Evolutionary conservation across 2,113 vertebrate species (phyloP).

Genomic region (Pelvicachromis taeniatus): DNA sequence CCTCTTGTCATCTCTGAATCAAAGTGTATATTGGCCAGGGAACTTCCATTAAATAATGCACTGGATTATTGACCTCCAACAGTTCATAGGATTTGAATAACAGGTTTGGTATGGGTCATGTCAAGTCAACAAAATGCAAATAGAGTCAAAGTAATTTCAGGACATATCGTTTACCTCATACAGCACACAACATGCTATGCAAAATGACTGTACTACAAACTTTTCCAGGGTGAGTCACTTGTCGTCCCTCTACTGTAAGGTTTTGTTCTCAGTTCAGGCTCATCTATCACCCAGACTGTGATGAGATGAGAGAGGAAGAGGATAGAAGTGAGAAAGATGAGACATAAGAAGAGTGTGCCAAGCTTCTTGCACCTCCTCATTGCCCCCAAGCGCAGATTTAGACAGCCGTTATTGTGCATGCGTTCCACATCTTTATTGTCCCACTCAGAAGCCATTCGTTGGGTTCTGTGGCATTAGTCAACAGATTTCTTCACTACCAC

Average conservation of each 20-base stretch:
- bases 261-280: conserved; percentile 30
- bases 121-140: background rate
- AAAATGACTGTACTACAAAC: conserved; percentile 3
- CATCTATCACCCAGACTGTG: conserved; percentile 2
- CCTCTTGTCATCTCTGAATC: background rate
- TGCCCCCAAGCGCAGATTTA: conserved; percentile 57
- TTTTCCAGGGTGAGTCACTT: background rate
- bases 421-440: conserved; percentile 48
- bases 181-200: background rate
- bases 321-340: conserved; percentile 29
- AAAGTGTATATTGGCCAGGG: background rate
- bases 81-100: background rate
- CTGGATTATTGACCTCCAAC: background rate
- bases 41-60: background rate
- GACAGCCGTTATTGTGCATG: conserved; percentile 49
- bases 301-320: background rate
- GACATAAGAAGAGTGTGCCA: conserved; percentile 34
- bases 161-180: conserved; percentile 6
- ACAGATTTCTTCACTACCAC: conserved; percentile 38
- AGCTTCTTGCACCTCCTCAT: conserved; percentile 47
- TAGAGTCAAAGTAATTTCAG: background rate
- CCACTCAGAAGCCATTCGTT: conserved; percentile 26
- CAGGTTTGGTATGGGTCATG: background rate
- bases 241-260: background rate
- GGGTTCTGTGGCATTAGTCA: conserved; percentile 29